phyloP scores from a whole-genome alignment of 2,888 invertebrate species.

The Drosophila cracens region DNA sequence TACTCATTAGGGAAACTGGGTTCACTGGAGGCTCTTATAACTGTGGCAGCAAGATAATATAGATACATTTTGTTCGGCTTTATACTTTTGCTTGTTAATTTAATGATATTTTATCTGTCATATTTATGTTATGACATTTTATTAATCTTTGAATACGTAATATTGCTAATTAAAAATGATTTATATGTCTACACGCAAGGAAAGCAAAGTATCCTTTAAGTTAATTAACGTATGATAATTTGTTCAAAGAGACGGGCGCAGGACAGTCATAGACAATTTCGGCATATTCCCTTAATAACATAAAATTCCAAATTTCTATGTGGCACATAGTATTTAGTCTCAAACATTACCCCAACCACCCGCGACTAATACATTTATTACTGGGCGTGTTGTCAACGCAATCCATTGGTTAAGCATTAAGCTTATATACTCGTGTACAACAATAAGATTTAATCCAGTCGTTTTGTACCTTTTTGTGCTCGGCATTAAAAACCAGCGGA shows the following conservation, averaged over 20 bases:
- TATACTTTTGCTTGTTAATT: background rate
- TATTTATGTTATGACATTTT: background rate
- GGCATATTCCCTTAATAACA: background rate
- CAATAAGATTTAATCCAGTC: constrained; percentile 44
- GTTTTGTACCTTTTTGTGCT: constrained; percentile 33
- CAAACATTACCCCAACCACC: background rate
- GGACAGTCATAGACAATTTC: background rate
- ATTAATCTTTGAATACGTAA: background rate
- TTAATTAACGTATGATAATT: background rate
- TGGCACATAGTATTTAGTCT: background rate
- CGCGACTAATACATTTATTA: background rate
- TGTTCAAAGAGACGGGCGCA: background rate
- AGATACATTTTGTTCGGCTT: background rate
- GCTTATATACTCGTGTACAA: constrained; percentile 30
- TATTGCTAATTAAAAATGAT: background rate
- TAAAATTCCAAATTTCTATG: background rate
- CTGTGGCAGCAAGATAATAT: background rate
- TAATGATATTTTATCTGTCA: background rate
- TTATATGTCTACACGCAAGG: background rate
- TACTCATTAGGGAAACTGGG: constrained; percentile 9
- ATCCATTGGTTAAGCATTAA: constrained; percentile 41
- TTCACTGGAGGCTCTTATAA: background rate
- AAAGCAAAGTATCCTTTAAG: background rate
- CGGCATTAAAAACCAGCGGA: constrained; percentile 49
- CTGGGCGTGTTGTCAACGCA: constrained; percentile 33